Evolutionary conservation across 2,888 invertebrate genomes (phyloP).

Genomic region (Cetonia aurata): DNA sequence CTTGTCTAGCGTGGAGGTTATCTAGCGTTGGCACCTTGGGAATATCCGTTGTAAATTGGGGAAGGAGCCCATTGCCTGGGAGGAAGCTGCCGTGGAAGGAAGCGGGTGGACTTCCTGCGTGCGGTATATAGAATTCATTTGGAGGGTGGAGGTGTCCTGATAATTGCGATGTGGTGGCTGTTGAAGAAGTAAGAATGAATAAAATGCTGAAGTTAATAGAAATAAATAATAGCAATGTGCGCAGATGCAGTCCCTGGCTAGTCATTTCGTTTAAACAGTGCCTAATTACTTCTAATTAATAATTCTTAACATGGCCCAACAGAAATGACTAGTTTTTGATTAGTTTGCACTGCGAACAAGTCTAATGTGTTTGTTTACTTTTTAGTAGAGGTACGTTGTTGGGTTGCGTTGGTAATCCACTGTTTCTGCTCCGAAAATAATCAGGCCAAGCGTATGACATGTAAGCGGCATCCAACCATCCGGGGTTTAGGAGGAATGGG

Average conservation of each 20-base stretch:
- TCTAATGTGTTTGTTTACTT: constrained; percentile 54
- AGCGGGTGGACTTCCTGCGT: constrained; percentile 49
- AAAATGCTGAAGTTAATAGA: too few relatives aligned
- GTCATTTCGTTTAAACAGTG: too few relatives aligned
- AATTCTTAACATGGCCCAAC: too few relatives aligned
- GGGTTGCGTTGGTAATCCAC: constrained; percentile 48
- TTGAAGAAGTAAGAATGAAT: constrained; percentile 50
- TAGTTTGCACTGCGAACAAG: too few relatives aligned
- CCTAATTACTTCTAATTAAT: too few relatives aligned
- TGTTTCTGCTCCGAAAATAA: constrained; percentile 75
- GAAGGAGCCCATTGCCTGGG: constrained; percentile 60
- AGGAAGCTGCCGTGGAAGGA: constrained; percentile 51
- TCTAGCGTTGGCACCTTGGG: constrained; percentile 59
- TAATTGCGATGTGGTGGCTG: constrained; percentile 67
- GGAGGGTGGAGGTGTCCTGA: constrained; percentile 55
- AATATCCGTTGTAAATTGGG: constrained; percentile 67
- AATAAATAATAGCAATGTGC: too few relatives aligned
- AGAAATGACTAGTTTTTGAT: too few relatives aligned
- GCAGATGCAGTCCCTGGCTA: too few relatives aligned
- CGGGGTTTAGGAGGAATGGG: constrained; percentile 84
- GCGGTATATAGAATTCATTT: constrained; percentile 53
- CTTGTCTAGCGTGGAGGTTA: constrained; percentile 54
- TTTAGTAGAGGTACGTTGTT: constrained; percentile 70
- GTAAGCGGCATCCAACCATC: constrained; percentile 88
- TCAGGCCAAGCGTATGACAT: constrained; percentile 80